These are phyloP conservation scores for Chrysolina oricalcia DNA, from an alignment of 2,888 invertebrate genomes.

Conservation along the genomic window DNA sequence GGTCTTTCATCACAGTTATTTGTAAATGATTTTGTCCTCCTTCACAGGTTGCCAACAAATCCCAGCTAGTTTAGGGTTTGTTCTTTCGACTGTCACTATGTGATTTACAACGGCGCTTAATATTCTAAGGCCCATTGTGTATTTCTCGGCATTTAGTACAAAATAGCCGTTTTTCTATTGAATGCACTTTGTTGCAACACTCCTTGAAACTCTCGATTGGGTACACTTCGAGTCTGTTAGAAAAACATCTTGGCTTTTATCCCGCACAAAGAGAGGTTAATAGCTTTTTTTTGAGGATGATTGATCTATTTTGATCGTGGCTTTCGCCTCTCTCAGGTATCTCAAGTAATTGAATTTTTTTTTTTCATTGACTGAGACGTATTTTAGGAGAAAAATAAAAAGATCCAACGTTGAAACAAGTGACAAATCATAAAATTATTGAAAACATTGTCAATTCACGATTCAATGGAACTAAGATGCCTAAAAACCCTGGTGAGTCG, in stretches of 20 bases:
- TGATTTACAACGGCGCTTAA: constrained; percentile 49
- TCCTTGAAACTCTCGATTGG: constrained; percentile 37
- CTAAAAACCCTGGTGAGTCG: too few relatives aligned
- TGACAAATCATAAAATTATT: not conserved
- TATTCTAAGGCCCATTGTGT: constrained; percentile 41
- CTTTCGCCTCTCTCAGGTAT: not conserved
- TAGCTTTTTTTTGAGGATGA: constrained; percentile 36
- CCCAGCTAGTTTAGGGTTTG: constrained; percentile 27
- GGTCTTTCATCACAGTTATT: too few relatives aligned
- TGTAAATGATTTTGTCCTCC: not conserved
- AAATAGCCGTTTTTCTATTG: constrained; percentile 30
- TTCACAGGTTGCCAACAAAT: constrained; percentile 35
- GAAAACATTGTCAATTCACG: not conserved
- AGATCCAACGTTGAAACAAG: not conserved
- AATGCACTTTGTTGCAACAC: constrained; percentile 45
- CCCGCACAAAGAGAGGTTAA: constrained; percentile 30
- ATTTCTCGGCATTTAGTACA: constrained; percentile 41
- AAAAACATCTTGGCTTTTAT: constrained; percentile 28
- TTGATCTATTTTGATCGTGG: constrained; percentile 31
- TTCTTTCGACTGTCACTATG: constrained; percentile 41
- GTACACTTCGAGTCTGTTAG: constrained; percentile 30
- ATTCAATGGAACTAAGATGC: too few relatives aligned
- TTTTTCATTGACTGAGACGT: not conserved
- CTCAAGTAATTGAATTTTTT: not conserved
- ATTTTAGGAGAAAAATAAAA: not conserved